These are phyloP conservation scores for Scytalopus superciliaris DNA, from an alignment of 2,113 vertebrate species.

Conservation along the genomic window DNA sequence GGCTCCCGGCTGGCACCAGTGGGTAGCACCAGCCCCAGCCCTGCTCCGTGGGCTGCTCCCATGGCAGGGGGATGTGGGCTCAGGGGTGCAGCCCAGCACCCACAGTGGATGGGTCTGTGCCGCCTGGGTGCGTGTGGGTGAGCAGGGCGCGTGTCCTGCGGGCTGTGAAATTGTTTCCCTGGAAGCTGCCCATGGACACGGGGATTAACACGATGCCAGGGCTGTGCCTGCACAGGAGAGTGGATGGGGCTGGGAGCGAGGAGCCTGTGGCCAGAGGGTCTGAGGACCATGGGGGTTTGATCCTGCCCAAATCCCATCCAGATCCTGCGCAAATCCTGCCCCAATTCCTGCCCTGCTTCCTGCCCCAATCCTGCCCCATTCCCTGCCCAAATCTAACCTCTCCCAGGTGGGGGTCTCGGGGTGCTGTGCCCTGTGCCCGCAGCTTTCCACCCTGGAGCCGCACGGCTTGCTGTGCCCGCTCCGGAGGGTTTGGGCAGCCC, in stretches of 20 bases:
- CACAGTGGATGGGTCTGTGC: neutral
- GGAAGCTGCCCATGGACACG: neutral
- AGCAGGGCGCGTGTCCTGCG: neutral
- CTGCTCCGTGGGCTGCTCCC: neutral
- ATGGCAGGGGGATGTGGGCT: fast-evolving
- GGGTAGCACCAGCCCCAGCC: neutral
- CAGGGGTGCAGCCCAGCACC: neutral
- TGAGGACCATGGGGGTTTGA: neutral
- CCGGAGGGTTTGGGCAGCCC: neutral
- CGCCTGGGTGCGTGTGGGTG: neutral
- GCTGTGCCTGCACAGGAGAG: neutral
- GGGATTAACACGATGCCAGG: neutral
- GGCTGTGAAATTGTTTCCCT: constrained; percentile 40
- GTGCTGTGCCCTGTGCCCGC: neutral
- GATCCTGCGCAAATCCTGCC: neutral
- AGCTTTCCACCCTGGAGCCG: neutral
- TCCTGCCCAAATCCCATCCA: neutral
- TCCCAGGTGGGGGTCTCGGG: neutral
- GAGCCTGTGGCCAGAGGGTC: neutral
- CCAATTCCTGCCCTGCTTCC: neutral
- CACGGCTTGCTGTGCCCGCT: neutral
- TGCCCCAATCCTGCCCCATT: neutral
- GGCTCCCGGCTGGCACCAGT: neutral
- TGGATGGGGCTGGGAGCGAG: neutral
- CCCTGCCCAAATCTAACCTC: neutral